These are phyloP conservation scores for Oenanthe melanoleuca DNA, from an alignment of 2,113 vertebrate species.

Conservation along the genomic window DNA sequence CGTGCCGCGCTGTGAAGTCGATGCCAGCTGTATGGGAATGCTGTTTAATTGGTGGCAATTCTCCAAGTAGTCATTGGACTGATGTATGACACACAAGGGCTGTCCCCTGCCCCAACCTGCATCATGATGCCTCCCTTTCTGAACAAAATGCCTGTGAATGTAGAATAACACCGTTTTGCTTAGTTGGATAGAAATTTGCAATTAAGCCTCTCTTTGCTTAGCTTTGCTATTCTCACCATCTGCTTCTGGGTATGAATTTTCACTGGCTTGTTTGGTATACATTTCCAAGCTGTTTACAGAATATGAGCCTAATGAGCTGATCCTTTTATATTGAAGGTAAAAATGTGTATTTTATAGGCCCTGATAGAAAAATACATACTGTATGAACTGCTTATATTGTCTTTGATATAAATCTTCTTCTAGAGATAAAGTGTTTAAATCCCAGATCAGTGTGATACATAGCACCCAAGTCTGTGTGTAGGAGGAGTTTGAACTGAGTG, in stretches of 20 bases:
- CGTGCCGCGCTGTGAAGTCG: background rate
- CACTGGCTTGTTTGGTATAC: constrained; percentile 57
- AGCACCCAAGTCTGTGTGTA: background rate
- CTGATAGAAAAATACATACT: background rate
- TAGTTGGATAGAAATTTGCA: constrained; percentile 48
- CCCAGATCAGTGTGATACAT: background rate
- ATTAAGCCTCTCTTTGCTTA: constrained; percentile 62
- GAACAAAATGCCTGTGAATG: background rate
- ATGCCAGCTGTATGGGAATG: constrained; percentile 29
- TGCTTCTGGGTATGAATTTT: constrained; percentile 66
- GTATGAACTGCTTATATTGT: background rate
- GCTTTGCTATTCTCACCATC: constrained; percentile 69
- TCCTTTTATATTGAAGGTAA: constrained; percentile 45
- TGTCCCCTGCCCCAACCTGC: constrained; percentile 35
- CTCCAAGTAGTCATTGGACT: constrained; percentile 49
- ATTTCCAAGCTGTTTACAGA: constrained; percentile 63
- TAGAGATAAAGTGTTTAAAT: constrained; percentile 9
- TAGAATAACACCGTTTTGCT: constrained; percentile 19
- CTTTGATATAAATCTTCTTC: background rate
- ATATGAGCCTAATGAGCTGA: constrained; percentile 56
- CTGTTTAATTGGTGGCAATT: constrained; percentile 56
- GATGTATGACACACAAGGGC: constrained; percentile 36
- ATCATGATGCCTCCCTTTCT: background rate
- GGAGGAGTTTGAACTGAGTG: constrained; percentile 10
- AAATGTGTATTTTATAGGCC: constrained; percentile 25